These are phyloP conservation scores for Latrodectus hesperus DNA, from an alignment of 2,888 invertebrate genomes.

Conservation along the genomic window DNA sequence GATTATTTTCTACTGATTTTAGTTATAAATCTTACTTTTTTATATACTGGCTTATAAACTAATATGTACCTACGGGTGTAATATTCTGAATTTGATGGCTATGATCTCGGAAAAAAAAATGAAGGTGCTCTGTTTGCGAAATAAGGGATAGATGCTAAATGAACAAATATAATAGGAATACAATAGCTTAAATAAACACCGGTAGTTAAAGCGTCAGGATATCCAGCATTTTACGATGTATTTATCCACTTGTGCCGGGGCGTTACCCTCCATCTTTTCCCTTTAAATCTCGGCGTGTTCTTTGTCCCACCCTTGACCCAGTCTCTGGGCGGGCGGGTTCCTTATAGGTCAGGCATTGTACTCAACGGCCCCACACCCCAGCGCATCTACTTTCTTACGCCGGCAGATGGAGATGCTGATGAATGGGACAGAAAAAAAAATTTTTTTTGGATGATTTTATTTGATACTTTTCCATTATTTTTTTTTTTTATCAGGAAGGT, in stretches of 20 bases:
- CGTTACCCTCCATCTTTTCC: conserved; percentile 34
- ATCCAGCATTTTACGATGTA: background rate
- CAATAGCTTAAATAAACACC: too few relatives aligned
- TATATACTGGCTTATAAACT: too few relatives aligned
- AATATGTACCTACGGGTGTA: too few relatives aligned
- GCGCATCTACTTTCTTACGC: conserved; percentile 10
- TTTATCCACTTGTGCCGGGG: background rate
- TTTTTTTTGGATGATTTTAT: conserved; percentile 13
- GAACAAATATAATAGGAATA: too few relatives aligned
- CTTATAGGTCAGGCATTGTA: conserved; percentile 10
- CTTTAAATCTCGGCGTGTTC: conserved; percentile 6
- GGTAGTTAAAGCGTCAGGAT: too few relatives aligned
- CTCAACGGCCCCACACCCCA: conserved; percentile 1
- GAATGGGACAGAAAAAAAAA: background rate
- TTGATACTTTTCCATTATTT: background rate
- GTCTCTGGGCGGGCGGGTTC: conserved; percentile 29
- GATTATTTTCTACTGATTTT: too few relatives aligned
- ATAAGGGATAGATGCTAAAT: too few relatives aligned
- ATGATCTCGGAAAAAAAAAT: too few relatives aligned
- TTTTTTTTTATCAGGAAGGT: background rate
- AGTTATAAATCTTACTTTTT: too few relatives aligned
- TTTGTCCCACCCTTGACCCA: conserved; percentile 67
- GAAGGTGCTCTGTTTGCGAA: too few relatives aligned
- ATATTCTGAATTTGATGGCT: too few relatives aligned
- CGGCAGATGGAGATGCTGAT: conserved; percentile 22